These are phyloP conservation scores for Drosophila diplacantha DNA, from an alignment of 2,888 invertebrate species.

Conservation along the genomic window DNA sequence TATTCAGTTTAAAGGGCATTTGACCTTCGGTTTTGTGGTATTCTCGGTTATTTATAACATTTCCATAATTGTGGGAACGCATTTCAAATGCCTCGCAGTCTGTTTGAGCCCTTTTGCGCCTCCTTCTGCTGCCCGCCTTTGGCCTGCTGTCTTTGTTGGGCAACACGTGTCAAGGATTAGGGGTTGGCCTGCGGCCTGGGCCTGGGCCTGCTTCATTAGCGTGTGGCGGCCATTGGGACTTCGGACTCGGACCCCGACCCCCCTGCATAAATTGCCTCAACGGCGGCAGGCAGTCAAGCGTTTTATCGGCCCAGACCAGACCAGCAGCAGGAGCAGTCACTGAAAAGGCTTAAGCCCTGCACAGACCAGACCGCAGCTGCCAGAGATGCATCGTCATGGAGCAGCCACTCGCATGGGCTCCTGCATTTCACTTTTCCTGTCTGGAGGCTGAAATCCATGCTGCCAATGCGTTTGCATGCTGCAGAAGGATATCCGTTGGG, in stretches of 20 bases:
- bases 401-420: not conserved
- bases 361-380: slow-evolving; percentile 26
- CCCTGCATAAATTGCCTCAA: slow-evolving; percentile 37
- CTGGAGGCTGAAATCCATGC: slow-evolving; percentile 22
- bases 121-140: not conserved
- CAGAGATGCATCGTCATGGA: slow-evolving; percentile 32
- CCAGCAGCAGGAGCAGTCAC: slow-evolving; percentile 31
- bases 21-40: not conserved
- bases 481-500: slow-evolving; percentile 16
- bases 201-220: slow-evolving; percentile 35
- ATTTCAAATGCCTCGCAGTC: slow-evolving; percentile 43
- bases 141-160: slow-evolving; percentile 20
- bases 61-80: slow-evolving; percentile 51
- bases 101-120: slow-evolving; percentile 23
- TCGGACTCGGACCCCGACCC: slow-evolving; percentile 1
- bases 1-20: slow-evolving; percentile 14
- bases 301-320: slow-evolving; percentile 45
- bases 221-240: slow-evolving; percentile 33
- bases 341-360: slow-evolving; percentile 47
- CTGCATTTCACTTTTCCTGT: slow-evolving; percentile 8
- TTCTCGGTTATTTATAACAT: slow-evolving; percentile 30
- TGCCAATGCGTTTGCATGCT: slow-evolving; percentile 15
- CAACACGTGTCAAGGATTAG: slow-evolving; percentile 58
- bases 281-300: slow-evolving; percentile 42
- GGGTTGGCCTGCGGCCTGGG: slow-evolving; percentile 36